Evolutionary conservation across 2,113 vertebrate species (phyloP).

Genomic region (Urocitellus parryii): DNA sequence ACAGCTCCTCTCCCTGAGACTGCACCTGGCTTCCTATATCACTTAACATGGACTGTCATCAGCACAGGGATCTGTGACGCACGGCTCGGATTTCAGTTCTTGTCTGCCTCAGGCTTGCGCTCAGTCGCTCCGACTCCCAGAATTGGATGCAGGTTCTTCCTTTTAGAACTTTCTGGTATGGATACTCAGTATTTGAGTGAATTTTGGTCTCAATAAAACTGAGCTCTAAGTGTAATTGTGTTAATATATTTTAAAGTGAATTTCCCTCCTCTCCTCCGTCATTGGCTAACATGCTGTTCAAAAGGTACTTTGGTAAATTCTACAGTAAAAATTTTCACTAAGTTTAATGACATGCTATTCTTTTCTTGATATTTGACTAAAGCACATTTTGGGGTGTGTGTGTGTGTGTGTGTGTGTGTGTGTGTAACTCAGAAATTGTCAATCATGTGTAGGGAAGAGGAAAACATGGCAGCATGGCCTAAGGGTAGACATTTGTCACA

Average conservation of each 20-base stretch:
- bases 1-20: not conserved
- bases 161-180: not conserved
- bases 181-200: not conserved
- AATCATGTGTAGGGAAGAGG: not conserved
- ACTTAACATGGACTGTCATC: not conserved
- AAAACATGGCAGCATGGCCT: not conserved
- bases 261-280: not conserved
- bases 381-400: not conserved
- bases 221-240: not conserved
- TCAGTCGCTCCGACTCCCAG: not conserved
- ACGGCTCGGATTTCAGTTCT: not conserved
- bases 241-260: slow-evolving; percentile 14
- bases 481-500: not conserved
- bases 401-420: not conserved
- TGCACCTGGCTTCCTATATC: slow-evolving; percentile 46
- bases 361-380: slow-evolving; percentile 17
- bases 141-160: not conserved
- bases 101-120: not conserved
- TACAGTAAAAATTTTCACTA: not conserved
- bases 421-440: not conserved
- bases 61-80: not conserved
- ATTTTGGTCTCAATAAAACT: slow-evolving; percentile 18
- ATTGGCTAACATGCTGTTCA: not conserved
- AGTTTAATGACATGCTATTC: not conserved
- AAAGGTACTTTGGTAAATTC: slow-evolving; percentile 16